Evolutionary conservation across 2,113 vertebrate genomes (phyloP).

Genomic region (Daboia siamensis): DNA sequence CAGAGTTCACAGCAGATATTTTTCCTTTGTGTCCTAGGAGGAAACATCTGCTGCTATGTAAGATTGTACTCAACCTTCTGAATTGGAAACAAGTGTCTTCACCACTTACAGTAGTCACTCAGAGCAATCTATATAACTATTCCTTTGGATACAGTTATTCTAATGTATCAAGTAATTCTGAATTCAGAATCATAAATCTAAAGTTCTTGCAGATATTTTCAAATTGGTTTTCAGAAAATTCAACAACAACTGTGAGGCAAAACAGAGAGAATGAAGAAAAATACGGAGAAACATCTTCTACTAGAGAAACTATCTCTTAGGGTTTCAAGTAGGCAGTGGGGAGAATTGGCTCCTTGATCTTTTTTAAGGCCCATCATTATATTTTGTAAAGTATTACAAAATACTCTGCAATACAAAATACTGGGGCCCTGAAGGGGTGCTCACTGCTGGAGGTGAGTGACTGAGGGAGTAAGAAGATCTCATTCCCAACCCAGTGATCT

Average conservation of each 20-base stretch:
- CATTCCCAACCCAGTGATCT: background rate
- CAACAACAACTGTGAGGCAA: background rate
- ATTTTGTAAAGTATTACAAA: background rate
- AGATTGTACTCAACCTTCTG: background rate
- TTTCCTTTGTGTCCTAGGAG: background rate
- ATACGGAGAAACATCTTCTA: background rate
- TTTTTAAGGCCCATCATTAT: background rate
- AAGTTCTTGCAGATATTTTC: background rate
- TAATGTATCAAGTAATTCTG: background rate
- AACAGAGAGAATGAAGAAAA: background rate
- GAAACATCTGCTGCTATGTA: background rate
- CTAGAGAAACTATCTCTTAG: background rate
- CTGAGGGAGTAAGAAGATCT: background rate
- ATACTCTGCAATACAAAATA: too few relatives aligned
- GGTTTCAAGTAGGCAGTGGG: background rate
- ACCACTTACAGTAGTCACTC: background rate
- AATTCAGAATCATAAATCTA: background rate
- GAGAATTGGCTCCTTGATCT: background rate
- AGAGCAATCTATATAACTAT: background rate
- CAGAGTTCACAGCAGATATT: background rate
- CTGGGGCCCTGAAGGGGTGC: too few relatives aligned
- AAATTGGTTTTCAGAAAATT: background rate
- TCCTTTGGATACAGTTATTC: background rate
- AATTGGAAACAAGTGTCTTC: background rate
- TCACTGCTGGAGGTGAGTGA: background rate